Evolutionary conservation across 92 coral and sea anemone genomes (phyloP).

Genomic region (Meandrina meandrites): DNA sequence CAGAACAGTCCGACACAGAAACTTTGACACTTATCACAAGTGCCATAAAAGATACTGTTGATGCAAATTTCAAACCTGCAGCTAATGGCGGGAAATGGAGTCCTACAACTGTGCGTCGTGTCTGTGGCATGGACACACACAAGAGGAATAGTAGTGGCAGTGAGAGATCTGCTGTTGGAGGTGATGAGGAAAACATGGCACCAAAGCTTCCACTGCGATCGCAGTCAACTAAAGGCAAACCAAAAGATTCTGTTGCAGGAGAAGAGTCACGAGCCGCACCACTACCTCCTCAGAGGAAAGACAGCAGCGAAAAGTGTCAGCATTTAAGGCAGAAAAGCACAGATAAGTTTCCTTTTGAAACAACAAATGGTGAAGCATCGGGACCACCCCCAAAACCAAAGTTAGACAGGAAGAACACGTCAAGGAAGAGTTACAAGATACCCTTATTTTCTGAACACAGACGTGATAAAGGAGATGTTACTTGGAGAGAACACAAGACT

Average conservation of each 20-base stretch:
- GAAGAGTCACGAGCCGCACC: slow-evolving; percentile 53
- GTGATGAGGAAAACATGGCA: slow-evolving; percentile 19
- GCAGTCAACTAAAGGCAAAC: slow-evolving; percentile 33
- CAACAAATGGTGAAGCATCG: slow-evolving; percentile 35
- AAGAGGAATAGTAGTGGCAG: slow-evolving; percentile 33
- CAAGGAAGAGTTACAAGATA: slow-evolving; percentile 78
- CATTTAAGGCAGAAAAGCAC: slow-evolving; percentile 62
- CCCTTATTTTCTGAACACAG: slow-evolving; percentile 47
- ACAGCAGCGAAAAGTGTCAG: slow-evolving; percentile 63
- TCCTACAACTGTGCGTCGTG: slow-evolving; percentile 89
- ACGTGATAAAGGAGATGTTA: slow-evolving; percentile 23
- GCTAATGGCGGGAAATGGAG: slow-evolving; percentile 68
- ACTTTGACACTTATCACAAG: slow-evolving; percentile 61
- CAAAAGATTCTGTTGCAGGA: not conserved
- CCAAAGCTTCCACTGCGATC: slow-evolving; percentile 65
- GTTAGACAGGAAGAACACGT: slow-evolving; percentile 80
- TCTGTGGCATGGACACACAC: slow-evolving; percentile 77
- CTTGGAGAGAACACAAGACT: slow-evolving; percentile 47
- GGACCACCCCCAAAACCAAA: slow-evolving; percentile 83
- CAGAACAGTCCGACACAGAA: slow-evolving; percentile 43
- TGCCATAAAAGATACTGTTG: slow-evolving; percentile 65
- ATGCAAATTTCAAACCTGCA: slow-evolving; percentile 59
- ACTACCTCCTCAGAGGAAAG: slow-evolving; percentile 65
- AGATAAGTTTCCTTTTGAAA: slow-evolving; percentile 57
- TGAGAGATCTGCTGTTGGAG: not conserved